Percentiles rank a stretch among this genome's conserved stretches.
These are phyloP conservation scores for Pseudococcus jackbeardsleyi DNA, from an alignment of 2,888 invertebrate species.

Conservation along the genomic window DNA sequence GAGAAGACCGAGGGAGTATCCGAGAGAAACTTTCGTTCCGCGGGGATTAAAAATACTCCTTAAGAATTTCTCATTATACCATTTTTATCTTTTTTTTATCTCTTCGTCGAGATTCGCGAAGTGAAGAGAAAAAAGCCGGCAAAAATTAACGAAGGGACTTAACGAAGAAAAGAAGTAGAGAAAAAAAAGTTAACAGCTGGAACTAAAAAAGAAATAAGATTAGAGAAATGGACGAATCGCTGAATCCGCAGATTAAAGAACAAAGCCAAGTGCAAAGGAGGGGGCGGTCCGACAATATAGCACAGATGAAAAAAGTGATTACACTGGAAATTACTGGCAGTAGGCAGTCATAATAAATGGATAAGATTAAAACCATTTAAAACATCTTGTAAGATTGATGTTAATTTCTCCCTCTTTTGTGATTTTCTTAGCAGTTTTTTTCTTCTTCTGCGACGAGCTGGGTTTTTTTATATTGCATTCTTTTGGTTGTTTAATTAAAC, in stretches of 20 bases:
- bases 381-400: constrained; percentile 65
- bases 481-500: constrained; percentile 64
- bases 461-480: constrained; percentile 58
- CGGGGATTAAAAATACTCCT: constrained; percentile 60
- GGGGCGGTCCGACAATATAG: constrained; percentile 45
- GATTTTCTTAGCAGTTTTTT: constrained; percentile 53
- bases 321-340: constrained; percentile 63
- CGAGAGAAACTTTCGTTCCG: constrained; percentile 49
- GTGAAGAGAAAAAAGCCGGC: constrained; percentile 42
- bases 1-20: constrained; percentile 36
- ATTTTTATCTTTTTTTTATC: constrained; percentile 58
- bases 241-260: constrained; percentile 60
- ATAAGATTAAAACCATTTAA: constrained; percentile 65
- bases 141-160: constrained; percentile 62
- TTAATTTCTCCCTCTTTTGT: constrained; percentile 60
- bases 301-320: constrained; percentile 59
- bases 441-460: not conserved
- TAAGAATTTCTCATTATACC: constrained; percentile 59
- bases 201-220: constrained; percentile 60
- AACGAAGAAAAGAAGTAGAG: constrained; percentile 41
- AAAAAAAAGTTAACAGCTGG: constrained; percentile 62
- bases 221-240: constrained; percentile 60
- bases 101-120: constrained; percentile 42
- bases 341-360: constrained; percentile 64
- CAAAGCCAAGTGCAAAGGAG: constrained; percentile 47